Percentiles rank a stretch among this genome's conserved stretches.
Conservation (phyloP, 2,113 vertebrate species). For the Macroglossus sobrinus region DNA sequence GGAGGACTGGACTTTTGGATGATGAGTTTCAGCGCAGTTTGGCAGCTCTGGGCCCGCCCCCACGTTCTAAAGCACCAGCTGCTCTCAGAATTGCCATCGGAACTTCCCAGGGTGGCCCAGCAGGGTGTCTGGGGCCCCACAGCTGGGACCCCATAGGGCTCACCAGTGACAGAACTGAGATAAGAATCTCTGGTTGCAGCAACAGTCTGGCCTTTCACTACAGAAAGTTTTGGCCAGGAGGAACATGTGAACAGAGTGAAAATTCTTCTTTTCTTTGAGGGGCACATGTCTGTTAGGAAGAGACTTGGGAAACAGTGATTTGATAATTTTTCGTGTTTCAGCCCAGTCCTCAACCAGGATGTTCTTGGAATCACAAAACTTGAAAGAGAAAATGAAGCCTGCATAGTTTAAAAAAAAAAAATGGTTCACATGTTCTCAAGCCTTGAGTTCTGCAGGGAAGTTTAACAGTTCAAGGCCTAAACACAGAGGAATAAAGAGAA, state of each 20-base stretch:
- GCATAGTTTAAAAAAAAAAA: background rate
- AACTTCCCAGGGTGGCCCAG: background rate
- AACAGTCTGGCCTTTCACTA: background rate
- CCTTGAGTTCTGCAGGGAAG: background rate
- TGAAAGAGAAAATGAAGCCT: background rate
- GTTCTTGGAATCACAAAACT: background rate
- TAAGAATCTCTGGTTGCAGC: background rate
- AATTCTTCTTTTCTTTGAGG: background rate
- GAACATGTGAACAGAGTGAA: background rate
- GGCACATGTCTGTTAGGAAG: background rate
- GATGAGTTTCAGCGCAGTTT: rapidly evolving
- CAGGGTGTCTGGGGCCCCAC: background rate
- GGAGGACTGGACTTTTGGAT: background rate
- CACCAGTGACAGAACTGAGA: background rate
- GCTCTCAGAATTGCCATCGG: background rate
- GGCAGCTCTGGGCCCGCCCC: too few species aligned
- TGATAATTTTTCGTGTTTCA: background rate
- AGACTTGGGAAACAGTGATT: background rate
- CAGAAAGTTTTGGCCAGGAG: background rate
- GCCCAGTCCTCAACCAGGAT: background rate
- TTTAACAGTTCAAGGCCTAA: background rate
- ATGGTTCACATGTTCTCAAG: background rate
- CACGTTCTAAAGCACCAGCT: background rate
- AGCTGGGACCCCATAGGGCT: background rate
- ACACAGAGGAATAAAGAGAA: background rate